These are phyloP conservation scores for Xestia ashworthii DNA, from an alignment of 2,888 invertebrate genomes.

Conservation along the genomic window DNA sequence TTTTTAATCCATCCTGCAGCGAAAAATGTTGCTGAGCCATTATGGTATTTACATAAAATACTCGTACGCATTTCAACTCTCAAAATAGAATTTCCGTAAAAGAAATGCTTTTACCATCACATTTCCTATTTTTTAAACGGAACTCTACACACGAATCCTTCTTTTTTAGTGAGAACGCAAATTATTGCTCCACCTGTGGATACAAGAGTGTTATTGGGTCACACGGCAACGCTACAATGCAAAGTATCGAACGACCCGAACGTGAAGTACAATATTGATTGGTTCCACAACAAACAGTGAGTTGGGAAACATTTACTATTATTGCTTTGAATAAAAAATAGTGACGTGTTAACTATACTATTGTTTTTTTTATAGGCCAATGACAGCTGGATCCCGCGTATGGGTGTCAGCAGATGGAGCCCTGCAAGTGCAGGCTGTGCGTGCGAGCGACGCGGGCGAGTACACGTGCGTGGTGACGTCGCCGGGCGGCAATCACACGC, in stretches of 20 bases:
- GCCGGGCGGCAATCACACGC: constrained; percentile 97
- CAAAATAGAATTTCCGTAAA: constrained; percentile 14
- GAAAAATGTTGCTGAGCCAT: constrained; percentile 15
- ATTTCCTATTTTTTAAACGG: constrained; percentile 8
- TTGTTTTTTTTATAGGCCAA: constrained; percentile 76
- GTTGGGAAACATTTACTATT: constrained; percentile 74
- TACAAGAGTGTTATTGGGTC: constrained; percentile 97
- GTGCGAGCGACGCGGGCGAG: constrained; percentile 97
- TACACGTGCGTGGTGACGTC: constrained; percentile 98
- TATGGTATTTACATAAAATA: background rate
- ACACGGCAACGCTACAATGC: constrained; percentile 98
- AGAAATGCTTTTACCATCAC: background rate
- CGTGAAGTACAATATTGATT: constrained; percentile 96
- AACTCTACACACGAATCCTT: constrained; percentile 30
- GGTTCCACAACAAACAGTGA: constrained; percentile 97
- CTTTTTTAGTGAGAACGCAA: constrained; percentile 95
- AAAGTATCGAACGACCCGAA: constrained; percentile 97
- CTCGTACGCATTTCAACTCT: background rate
- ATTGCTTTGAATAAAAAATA: constrained; percentile 21
- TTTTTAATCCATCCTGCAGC: constrained; percentile 27
- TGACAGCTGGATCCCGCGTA: constrained; percentile 92
- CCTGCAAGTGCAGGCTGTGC: constrained; percentile 96
- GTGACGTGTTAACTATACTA: background rate
- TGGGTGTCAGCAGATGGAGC: constrained; percentile 95
- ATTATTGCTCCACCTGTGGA: constrained; percentile 98